phyloP scores from a whole-genome alignment of 2,888 invertebrate genomes.

The Phaonia tiefii region DNA sequence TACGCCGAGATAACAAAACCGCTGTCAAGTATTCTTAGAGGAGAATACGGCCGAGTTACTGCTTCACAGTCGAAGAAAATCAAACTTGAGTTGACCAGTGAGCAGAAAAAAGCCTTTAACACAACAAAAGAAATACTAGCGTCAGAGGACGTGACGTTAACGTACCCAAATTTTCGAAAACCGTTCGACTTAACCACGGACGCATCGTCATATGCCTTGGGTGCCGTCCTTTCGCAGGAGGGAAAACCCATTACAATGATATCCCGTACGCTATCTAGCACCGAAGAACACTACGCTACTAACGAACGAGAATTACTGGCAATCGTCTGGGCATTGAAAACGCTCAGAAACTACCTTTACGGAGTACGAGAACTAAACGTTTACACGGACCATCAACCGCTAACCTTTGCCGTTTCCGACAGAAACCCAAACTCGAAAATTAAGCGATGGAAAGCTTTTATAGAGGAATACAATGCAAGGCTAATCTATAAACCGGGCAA shows the following conservation, averaged over 20 bases:
- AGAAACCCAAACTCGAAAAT: constrained; percentile 61
- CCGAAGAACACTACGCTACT: constrained; percentile 43
- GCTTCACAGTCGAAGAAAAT: constrained; percentile 3
- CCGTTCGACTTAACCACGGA: constrained; percentile 63
- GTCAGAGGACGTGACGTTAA: constrained; percentile 48
- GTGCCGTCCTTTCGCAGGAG: constrained; percentile 57
- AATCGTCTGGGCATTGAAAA: constrained; percentile 75
- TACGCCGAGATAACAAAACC: constrained; percentile 24
- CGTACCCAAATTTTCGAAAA: constrained; percentile 58
- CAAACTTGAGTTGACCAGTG: constrained; percentile 5
- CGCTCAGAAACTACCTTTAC: constrained; percentile 76
- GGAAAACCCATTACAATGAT: constrained; percentile 60
- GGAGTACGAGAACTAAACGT: constrained; percentile 70
- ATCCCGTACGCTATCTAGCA: constrained; percentile 29
- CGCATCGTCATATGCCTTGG: constrained; percentile 42
- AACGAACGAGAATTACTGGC: constrained; percentile 73
- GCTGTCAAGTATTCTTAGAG: too few species aligned
- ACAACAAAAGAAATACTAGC: constrained; percentile 36
- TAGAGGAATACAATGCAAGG: constrained; percentile 45
- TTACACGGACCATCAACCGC: constrained; percentile 65
- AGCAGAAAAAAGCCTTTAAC: not conserved
- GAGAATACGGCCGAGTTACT: not conserved
- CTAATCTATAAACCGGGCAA: constrained; percentile 55
- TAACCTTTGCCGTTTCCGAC: constrained; percentile 65
- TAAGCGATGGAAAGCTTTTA: constrained; percentile 40